These are phyloP conservation scores for Gracilinanus agilis DNA, from an alignment of 2,113 vertebrate genomes.

Conservation along the genomic window DNA sequence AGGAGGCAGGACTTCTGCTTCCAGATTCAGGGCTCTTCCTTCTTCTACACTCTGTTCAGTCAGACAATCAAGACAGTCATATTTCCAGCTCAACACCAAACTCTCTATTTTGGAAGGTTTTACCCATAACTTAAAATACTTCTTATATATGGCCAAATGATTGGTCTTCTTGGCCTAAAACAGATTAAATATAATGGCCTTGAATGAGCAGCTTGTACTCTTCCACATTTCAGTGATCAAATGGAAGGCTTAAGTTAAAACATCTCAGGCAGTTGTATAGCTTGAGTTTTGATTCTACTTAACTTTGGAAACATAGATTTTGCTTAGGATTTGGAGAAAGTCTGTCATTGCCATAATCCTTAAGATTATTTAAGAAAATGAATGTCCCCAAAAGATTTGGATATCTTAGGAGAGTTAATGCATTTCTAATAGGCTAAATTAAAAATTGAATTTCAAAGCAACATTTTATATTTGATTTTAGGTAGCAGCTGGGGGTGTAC, in stretches of 20 bases:
- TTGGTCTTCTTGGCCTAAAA: neutral
- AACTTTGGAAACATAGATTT: slow-evolving; percentile 16
- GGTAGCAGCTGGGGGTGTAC: neutral
- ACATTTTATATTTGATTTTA: neutral
- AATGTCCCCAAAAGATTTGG: neutral
- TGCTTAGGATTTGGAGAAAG: neutral
- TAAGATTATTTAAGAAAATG: neutral
- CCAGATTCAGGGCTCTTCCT: neutral
- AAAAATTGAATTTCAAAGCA: slow-evolving; percentile 39
- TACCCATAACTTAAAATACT: neutral
- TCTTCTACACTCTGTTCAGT: neutral
- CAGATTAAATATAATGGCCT: neutral
- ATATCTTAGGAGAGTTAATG: neutral
- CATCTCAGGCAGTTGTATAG: neutral
- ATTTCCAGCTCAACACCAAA: neutral
- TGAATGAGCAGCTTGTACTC: neutral
- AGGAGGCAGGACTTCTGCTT: neutral
- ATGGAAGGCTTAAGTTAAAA: neutral
- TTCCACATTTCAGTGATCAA: neutral
- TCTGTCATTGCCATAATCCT: neutral
- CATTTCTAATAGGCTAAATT: neutral
- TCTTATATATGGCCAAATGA: neutral
- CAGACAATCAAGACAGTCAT: neutral
- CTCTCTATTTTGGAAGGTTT: neutral
- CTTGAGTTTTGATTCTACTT: slow-evolving; percentile 17